Evolutionary conservation across 1,140 invertebrate genomes (phyloP).

Genomic region (Listronotus bonariensis): DNA sequence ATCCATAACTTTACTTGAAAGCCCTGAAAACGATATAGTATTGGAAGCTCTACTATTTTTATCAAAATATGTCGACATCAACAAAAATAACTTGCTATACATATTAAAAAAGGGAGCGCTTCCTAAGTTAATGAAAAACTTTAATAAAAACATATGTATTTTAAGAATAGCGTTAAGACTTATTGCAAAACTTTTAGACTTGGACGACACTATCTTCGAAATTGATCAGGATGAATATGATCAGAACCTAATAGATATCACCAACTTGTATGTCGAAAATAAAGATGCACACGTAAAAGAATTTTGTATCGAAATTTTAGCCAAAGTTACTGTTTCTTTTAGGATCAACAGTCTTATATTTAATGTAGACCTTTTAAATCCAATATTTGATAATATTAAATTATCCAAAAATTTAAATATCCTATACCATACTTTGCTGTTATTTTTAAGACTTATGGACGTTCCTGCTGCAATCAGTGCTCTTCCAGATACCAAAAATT

Average conservation of each 20-base stretch:
- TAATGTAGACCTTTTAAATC: constrained; percentile 34
- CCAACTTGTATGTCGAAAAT: constrained; percentile 37
- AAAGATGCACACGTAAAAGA: constrained; percentile 40
- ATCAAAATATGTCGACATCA: constrained; percentile 45
- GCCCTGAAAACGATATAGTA: constrained; percentile 43
- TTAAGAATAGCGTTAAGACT: constrained; percentile 39
- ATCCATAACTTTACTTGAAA: constrained; percentile 45
- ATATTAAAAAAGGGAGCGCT: constrained; percentile 36
- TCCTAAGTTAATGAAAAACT: constrained; percentile 38
- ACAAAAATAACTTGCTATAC: constrained; percentile 37
- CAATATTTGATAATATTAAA: constrained; percentile 39
- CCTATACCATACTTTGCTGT: constrained; percentile 27
- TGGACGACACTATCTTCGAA: constrained; percentile 36
- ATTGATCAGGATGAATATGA: constrained; percentile 43
- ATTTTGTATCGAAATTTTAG: constrained; percentile 38
- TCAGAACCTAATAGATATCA: constrained; percentile 36
- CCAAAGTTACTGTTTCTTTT: constrained; percentile 28
- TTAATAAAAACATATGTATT: constrained; percentile 42
- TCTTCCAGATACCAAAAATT: constrained; percentile 33
- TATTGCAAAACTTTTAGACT: constrained; percentile 33
- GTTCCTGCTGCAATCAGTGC: constrained; percentile 30
- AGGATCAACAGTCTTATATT: constrained; percentile 38
- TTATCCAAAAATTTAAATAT: constrained; percentile 33
- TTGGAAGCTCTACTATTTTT: constrained; percentile 45
- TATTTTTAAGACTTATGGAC: constrained; percentile 40